Base-by-base conservation (phyloP, 2,888 invertebrate species). In the Drosophila hamatofila region DNA sequence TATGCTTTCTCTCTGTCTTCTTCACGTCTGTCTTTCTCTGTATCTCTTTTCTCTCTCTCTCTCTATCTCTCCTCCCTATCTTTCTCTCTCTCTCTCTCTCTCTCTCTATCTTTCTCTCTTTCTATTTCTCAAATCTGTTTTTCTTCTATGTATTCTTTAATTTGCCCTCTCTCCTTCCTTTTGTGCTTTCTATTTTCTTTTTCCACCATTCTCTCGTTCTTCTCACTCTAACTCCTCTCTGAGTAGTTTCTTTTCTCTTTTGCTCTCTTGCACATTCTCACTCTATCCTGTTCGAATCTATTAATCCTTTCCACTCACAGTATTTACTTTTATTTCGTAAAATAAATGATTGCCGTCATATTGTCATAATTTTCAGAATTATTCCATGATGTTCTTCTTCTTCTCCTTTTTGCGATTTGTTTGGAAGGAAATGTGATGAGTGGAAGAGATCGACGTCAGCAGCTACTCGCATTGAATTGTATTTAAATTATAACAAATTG, bases 401-500 rank as follows among this genome's bases (percentile, higher is more conserved):
- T 16, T 16, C 14, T 14, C 0, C 6, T 23, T 23, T 49, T 18
- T 18, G 27, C 25, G 46, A 58, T 44, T 62, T 62, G 25, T 51
- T 42, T 27, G 39, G 27, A 25, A 55, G 57, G 33, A 69, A 70
- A 58, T 46, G 51, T 42, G 56, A 64, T 42, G 56, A 69, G 48
- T 55, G 49, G 16, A 14, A 35, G 51, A 37, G 44, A 59, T 69
- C 65, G 66, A 55, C 69, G 68, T 68, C 77, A 72, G 75, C 73
- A 68, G 61, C 59, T 33, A 59, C 37, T 64, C 69, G 64, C 84
- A 87, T 85, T 84, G 82, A 89, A 87, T 82, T 80, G 74, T 86
- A 86, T 86, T 86, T 83, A 85, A 85, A 85, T 85, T 85, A 88
- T 88, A 88, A 80, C 88, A 85, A 85, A 85, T 85, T 88, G 83